Evolutionary conservation across 1,140 invertebrate species (phyloP), one percentile per base, ranked within the genome.

Genomic region (Drosophila kepulauana): DNA sequence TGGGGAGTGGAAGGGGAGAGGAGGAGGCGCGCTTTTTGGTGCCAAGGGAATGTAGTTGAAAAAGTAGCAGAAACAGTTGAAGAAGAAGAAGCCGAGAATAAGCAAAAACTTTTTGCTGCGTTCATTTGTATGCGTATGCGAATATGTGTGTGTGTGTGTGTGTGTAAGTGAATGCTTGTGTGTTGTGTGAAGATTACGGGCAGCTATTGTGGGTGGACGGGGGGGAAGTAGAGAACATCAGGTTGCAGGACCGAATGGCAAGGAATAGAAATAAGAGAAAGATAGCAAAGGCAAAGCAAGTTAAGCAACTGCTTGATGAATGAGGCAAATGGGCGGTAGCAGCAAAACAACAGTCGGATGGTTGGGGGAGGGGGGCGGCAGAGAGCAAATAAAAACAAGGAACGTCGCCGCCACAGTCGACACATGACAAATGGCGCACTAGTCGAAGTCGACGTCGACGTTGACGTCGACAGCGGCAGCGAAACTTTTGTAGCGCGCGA

Each of bases 391-490:
- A 78, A 78, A 81, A 88, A 88, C 67, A 57, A 57, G 65, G 67
- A 65, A 67, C 57, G 52, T 43, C 46, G 62, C 20, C 51, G 69
- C 41, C 49, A 49, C 30, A 57, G 78, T 63, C 38, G 84, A 88
- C 84, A 89, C 78, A 87, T 88, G 84, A 88, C 85, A 88, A 88
- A 88, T 88, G 84, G 84, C 84, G 84, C 84, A 78, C 76, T 69
- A 76, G 70, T 68, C 68, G 41, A 43, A 46, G 75, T 64, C 68
- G 41, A 35, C 46, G 75, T 48, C n/a, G 56, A 15, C 71, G 64
- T 28, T 59, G 62, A 25, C 54, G 25, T 8, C 5, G 43, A 13
- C 52, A 33, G 20, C 13, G 25, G 5, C 56, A 33, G 48, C 66
- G 28, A 41, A 62, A 68, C 57, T 68, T 74, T 67, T 67, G 63